Evolutionary conservation across 2,113 vertebrate species (phyloP).

Genomic region (Vidua chalybeata): DNA sequence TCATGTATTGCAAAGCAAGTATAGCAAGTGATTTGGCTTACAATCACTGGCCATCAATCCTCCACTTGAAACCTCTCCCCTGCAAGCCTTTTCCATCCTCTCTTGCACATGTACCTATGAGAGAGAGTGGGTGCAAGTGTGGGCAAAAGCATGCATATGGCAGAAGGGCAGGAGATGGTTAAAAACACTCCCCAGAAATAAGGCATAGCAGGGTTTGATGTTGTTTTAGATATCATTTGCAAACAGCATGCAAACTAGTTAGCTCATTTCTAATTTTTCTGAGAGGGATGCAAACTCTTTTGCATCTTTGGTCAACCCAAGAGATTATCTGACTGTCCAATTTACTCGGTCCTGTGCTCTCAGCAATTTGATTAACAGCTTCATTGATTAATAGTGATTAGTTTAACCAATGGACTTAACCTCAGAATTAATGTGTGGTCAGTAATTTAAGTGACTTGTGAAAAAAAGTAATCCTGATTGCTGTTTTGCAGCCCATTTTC

Average conservation of each 20-base stretch:
- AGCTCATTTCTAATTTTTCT: background rate
- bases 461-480: constrained; percentile 33
- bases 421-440: constrained; percentile 63
- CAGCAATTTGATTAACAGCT: constrained; percentile 68
- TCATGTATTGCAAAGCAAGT: constrained; percentile 44
- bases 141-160: background rate
- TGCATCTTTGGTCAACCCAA: background rate
- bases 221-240: background rate
- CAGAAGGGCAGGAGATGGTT: background rate
- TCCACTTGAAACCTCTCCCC: constrained; percentile 59
- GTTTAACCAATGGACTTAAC: constrained; percentile 67
- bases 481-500: constrained; percentile 11
- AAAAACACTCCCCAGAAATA: background rate
- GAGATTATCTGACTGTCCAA: background rate
- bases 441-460: constrained; percentile 41
- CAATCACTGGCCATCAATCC: constrained; percentile 51
- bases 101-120: background rate
- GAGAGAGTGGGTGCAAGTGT: background rate
- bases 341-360: background rate
- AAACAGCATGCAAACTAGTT: background rate
- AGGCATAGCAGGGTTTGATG: background rate
- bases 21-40: constrained; percentile 61
- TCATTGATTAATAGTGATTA: constrained; percentile 73
- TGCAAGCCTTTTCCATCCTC: background rate
- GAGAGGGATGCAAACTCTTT: background rate